Evolutionary conservation across 2,888 invertebrate species (phyloP).

Genomic region (Papilio protenor): DNA sequence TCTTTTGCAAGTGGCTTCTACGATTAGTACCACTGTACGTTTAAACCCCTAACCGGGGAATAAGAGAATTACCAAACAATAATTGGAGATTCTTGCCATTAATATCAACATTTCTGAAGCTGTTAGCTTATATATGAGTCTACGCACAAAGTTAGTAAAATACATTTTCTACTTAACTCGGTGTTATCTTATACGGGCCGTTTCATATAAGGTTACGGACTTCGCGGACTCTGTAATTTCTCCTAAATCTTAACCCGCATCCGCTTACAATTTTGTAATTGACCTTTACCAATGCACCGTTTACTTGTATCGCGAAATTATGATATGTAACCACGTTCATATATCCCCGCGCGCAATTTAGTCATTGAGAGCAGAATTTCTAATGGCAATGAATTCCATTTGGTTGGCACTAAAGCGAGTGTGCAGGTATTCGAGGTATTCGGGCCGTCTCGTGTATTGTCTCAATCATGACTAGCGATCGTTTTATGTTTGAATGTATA

Average conservation of each 20-base stretch:
- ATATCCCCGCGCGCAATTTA: constrained; percentile 74
- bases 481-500: constrained; percentile 7
- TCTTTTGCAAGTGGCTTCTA: too few relatives aligned
- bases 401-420: constrained; percentile 80
- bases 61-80: too few relatives aligned
- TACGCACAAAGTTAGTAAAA: too few relatives aligned
- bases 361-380: constrained; percentile 80
- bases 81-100: too few relatives aligned
- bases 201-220: too few relatives aligned
- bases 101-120: too few relatives aligned
- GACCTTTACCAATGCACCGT: neutral
- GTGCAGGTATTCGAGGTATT: constrained; percentile 74
- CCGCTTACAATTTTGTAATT: neutral
- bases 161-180: too few relatives aligned
- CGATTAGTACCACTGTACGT: too few relatives aligned
- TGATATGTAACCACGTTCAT: constrained; percentile 45
- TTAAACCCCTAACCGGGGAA: too few relatives aligned
- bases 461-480: constrained; percentile 53
- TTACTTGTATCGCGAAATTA: neutral
- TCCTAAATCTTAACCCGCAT: neutral
- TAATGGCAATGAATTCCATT: constrained; percentile 80
- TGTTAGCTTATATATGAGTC: too few relatives aligned
- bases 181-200: too few relatives aligned
- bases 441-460: constrained; percentile 68
- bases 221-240: neutral